Base-by-base conservation (phyloP, 2,888 invertebrate genomes). In the Standfussiana lucernea region DNA sequence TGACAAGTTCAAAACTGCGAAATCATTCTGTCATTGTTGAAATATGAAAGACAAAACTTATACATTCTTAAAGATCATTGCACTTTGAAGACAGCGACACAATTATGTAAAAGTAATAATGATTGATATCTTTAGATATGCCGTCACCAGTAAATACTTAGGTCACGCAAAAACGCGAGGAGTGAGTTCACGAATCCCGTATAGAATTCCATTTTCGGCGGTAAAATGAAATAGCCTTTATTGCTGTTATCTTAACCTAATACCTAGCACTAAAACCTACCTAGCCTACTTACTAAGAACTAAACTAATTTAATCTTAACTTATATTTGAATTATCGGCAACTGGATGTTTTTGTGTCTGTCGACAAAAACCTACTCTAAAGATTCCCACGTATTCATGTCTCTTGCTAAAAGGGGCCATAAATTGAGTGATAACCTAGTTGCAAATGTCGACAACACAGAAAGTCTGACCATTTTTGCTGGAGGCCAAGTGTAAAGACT, bases 1-100 rank as follows among this genome's bases (percentile, higher is more conserved):
- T 35, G 10, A 67, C 61, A 80, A 62, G 62, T 68, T 68, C 18
- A 62, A 61, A 66, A 53, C 80, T 62, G 40, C 53, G 15, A 74
- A 62, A 62, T 66, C 56, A 50, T 67, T 74, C 1, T 24, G 10
- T 6, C 6, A 40, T 40, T 79, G 15, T 40, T n/a, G 21, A 21
- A 18, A 4, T 35, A 18, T 4, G 8, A 70, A 42, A 7, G 18
- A 77, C 11, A 67, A 40, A 59, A 40, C 21, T 28, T n/a, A 50
- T 69, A 61, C 11, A 35, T 42, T 61, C n/a, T 45, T 8, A 42
- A 42, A 74, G 35, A 40, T 10, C 32, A 42, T 42, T 61, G 73
- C 45, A 74, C 72, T 74, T 75, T 42, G 2, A 35, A 56, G 4
- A 28, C 35, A 18, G 6, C n/a, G 32, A n/a, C 24, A 69, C 5